Conservation (phyloP, 1,140 invertebrate genomes). For the Rhyzopertha dominica region DNA sequence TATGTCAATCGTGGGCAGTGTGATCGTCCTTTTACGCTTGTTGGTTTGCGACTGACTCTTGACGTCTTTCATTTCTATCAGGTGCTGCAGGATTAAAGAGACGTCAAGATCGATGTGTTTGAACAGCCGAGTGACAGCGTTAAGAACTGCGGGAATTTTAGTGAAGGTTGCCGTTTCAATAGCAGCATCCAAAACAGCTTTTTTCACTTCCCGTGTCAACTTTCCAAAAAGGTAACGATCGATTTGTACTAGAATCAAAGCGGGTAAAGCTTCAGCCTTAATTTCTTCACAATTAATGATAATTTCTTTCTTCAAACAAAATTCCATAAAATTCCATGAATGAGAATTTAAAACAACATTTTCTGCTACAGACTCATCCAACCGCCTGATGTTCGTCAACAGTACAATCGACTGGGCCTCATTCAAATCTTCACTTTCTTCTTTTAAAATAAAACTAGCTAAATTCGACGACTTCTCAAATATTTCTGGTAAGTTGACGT, state of each 20-base stretch:
- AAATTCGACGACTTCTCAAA: slow-evolving; percentile 39
- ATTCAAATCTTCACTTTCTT: slow-evolving; percentile 44
- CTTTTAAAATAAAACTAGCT: slow-evolving; percentile 42
- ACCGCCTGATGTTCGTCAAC: slow-evolving; percentile 44
- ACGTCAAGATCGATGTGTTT: slow-evolving; percentile 67
- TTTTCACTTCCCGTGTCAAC: slow-evolving; percentile 34
- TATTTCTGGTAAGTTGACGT: slow-evolving; percentile 52
- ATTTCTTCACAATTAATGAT: slow-evolving; percentile 33
- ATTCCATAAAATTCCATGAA: slow-evolving; percentile 46
- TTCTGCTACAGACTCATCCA: slow-evolving; percentile 37
- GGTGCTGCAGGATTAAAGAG: slow-evolving; percentile 54
- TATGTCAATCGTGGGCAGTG: slow-evolving; percentile 51
- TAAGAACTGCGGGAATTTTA: slow-evolving; percentile 48
- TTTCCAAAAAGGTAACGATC: slow-evolving; percentile 52
- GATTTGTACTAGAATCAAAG: slow-evolving; percentile 53
- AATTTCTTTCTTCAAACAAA: slow-evolving; percentile 45
- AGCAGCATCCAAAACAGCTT: slow-evolving; percentile 41
- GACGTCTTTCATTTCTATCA: slow-evolving; percentile 54
- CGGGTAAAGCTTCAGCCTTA: slow-evolving; percentile 20
- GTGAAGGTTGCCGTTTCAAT: slow-evolving; percentile 36
- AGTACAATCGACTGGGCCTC: slow-evolving; percentile 47
- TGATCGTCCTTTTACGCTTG: slow-evolving; percentile 41
- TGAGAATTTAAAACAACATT: slow-evolving; percentile 30
- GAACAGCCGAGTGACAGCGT: slow-evolving; percentile 57
- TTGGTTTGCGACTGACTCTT: slow-evolving; percentile 33